Conservation (phyloP, 2,888 invertebrate species). For the Gryllus longicercus region DNA sequence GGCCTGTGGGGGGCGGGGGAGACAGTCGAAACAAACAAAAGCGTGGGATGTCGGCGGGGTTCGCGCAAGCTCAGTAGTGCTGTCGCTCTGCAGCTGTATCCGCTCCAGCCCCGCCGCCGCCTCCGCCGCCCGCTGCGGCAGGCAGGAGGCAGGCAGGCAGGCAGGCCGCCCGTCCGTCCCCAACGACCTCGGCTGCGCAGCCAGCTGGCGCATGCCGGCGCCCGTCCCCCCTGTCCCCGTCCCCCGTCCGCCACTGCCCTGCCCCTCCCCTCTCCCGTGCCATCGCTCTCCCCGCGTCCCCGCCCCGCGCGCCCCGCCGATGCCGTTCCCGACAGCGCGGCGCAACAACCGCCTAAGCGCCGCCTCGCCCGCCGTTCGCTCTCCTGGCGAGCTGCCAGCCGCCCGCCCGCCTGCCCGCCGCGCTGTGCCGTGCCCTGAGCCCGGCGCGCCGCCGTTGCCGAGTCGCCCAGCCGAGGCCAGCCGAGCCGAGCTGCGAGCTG, state of each 20-base stretch:
- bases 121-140: too few species aligned
- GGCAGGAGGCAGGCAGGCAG: neutral
- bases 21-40: neutral
- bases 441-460: neutral
- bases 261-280: too few species aligned
- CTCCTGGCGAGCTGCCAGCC: constrained; percentile 5
- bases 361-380: neutral
- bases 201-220: constrained; percentile 1
- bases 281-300: too few species aligned
- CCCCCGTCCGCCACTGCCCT: neutral
- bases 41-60: neutral
- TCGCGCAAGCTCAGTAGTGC: neutral
- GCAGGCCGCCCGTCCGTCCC: neutral
- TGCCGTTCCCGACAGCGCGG: too few species aligned
- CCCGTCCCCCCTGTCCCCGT: neutral
- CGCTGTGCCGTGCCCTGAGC: neutral
- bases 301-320: neutral
- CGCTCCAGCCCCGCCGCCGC: neutral
- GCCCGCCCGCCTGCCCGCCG: neutral
- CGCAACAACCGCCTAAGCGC: constrained; percentile 8
- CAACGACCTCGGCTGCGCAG: constrained; percentile 1
- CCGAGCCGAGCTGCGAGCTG: neutral
- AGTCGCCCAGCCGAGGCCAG: neutral
- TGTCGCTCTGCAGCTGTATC: neutral
- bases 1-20: neutral